Evolutionary conservation across 1,140 invertebrate genomes (phyloP), one percentile per base, ranked within the genome.

Genomic region (Eriocheir sinensis): DNA sequence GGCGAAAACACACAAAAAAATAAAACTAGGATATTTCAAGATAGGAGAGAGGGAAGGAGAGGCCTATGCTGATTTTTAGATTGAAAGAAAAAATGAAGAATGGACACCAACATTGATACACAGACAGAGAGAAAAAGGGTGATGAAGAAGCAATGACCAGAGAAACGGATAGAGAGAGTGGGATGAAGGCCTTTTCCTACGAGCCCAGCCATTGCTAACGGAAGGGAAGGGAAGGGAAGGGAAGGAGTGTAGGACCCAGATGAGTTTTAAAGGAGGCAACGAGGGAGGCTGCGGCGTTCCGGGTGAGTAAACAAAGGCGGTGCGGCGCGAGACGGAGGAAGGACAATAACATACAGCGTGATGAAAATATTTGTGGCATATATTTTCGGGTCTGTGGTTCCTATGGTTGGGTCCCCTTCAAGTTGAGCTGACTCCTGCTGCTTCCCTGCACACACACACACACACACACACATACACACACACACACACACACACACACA

Each of bases 351-450:
- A n/a, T 21, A n/a, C 21, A n/a, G 0, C 21, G 60, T 72, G 60
- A 72, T n/a, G 60, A 72, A 72, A 72, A 72, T 72, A 72, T 72
- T 72, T n/a, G 21, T n/a, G 17, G 6, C 60, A n/a, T n/a, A n/a
- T 72, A 72, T 72, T 72, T 72, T 21, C 60, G 21, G 60, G 60
- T 21, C 60, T 72, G 60, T 72, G 60, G 60, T 27, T 72, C 60
- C 60, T 72, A 72, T 72, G 60, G 60, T 72, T 72, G 21, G 60
- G 60, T 72, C 60, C 60, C 60, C 60, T 72, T 72, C 21, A 72
- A 72, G 60, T n/a, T 72, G 60, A 72, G 27, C 60, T 72, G 60
- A n/a, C 60, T 72, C 60, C 60, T 72, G 60, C 60, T 72, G 27
- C 60, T 21, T 48, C 44, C 15, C 44, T 48, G 4, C 44, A 4